Evolutionary conservation across 2,797 vertebrate genomes (phyloP).

Genomic region (Prionace glauca): DNA sequence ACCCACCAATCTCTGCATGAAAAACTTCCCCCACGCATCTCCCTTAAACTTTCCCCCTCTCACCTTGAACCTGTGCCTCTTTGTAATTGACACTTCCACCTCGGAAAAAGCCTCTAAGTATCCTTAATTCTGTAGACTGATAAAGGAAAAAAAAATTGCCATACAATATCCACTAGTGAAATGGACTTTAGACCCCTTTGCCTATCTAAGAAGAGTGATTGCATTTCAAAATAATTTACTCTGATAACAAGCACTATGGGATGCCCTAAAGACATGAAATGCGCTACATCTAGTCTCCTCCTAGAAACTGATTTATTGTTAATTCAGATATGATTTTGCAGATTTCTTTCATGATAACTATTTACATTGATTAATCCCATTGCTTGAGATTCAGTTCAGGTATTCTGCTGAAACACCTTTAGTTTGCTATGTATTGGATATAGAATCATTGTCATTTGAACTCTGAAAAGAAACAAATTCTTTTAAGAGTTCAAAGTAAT

Average conservation of each 20-base stretch:
- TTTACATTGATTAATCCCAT: too few species aligned
- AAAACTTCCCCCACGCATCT: too few species aligned
- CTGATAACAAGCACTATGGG: neutral
- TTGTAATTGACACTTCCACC: too few species aligned
- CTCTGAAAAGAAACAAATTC: neutral
- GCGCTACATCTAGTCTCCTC: neutral
- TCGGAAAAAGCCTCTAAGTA: too few species aligned
- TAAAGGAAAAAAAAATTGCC: neutral
- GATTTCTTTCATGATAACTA: neutral
- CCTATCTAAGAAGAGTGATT: neutral
- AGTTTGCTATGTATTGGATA: too few species aligned
- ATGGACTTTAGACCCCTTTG: neutral
- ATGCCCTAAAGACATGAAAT: neutral
- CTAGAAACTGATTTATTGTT: neutral
- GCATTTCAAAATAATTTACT: neutral
- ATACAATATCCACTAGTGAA: neutral
- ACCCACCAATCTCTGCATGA: too few species aligned
- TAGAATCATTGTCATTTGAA: neutral
- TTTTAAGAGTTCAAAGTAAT: neutral
- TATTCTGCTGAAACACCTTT: neutral
- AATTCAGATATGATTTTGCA: neutral
- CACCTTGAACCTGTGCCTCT: too few species aligned
- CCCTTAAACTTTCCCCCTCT: too few species aligned
- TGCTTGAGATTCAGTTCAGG: neutral
- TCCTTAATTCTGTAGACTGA: too few species aligned